These are phyloP conservation scores for Schizopygopsis malacanthus DNA, from an alignment of 2,797 vertebrate genomes.

Conservation along the genomic window DNA sequence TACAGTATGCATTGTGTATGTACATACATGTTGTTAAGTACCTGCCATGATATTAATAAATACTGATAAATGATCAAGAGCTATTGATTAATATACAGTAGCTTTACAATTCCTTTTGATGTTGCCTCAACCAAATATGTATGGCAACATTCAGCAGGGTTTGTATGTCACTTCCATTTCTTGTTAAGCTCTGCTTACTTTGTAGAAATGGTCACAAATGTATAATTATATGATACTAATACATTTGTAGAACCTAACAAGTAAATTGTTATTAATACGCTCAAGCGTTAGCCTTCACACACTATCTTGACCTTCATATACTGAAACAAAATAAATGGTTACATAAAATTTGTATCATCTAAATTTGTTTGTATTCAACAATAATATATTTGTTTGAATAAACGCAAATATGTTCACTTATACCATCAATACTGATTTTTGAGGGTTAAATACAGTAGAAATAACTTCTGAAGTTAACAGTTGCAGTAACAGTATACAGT, in stretches of 20 bases:
- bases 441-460: background rate
- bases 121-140: background rate
- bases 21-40: no score
- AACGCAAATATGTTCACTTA: background rate
- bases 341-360: background rate
- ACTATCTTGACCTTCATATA: background rate
- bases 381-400: no score
- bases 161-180: background rate
- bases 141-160: background rate
- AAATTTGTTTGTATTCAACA: no score
- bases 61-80: no score
- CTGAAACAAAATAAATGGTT: no score
- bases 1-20: no score
- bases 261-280: background rate
- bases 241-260: background rate
- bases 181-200: background rate
- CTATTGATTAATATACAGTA: no score
- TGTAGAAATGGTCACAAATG: background rate
- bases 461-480: background rate
- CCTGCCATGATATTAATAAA: no score
- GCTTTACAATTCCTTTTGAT: background rate
- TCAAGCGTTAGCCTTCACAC: background rate
- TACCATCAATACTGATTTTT: background rate
- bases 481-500: no score
- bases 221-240: background rate